Evolutionary conservation across 2,113 vertebrate genomes (phyloP).

Genomic region (Acinonyx jubatus): DNA sequence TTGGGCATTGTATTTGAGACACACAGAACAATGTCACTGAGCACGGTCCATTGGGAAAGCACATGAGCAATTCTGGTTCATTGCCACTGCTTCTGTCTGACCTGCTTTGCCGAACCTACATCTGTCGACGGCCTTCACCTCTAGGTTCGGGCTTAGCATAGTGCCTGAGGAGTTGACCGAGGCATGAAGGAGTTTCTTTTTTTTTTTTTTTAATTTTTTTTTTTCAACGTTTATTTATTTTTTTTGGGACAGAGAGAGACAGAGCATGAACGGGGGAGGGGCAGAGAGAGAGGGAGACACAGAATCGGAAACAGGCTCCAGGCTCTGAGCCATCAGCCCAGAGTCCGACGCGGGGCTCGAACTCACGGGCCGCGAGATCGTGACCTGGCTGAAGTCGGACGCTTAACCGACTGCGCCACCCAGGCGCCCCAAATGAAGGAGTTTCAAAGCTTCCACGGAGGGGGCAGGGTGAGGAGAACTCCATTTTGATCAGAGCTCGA

Average conservation of each 20-base stretch:
- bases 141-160: background rate
- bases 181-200: background rate
- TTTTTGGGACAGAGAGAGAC: no score
- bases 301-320: no score
- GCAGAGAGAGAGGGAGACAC: no score
- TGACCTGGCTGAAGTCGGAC: no score
- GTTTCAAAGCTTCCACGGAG: background rate
- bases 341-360: no score
- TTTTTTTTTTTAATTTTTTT: no score
- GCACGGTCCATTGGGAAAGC: background rate
- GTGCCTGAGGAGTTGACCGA: background rate
- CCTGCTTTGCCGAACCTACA: background rate
- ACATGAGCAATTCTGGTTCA: background rate
- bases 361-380: no score
- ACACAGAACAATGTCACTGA: background rate
- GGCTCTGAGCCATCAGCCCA: no score
- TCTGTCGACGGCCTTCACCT: constrained; percentile 23
- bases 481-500: constrained; percentile 14
- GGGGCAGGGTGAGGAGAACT: background rate
- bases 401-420: no score
- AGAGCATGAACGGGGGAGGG: no score
- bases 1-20: background rate
- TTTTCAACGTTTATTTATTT: no score
- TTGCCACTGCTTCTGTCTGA: background rate
- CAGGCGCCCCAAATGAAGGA: background rate